These are phyloP conservation scores for Digitonthophagus gazella DNA, from an alignment of 2,888 invertebrate genomes.

Conservation along the genomic window DNA sequence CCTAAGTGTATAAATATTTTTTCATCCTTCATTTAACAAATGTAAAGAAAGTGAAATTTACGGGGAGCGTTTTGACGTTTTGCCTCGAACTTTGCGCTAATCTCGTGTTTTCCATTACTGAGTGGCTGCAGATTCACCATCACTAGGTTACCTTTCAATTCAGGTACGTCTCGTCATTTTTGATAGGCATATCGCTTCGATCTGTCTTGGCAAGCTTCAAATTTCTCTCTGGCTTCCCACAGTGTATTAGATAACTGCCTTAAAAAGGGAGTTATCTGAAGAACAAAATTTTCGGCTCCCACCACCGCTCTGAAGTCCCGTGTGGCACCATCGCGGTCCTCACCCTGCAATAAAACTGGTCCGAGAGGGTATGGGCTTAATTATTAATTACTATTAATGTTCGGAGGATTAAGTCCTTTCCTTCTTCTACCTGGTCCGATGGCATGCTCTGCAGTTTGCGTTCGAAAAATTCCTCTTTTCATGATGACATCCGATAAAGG, in stretches of 20 bases:
- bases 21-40: too few species aligned
- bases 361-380: too few species aligned
- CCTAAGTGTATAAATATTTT: too few species aligned
- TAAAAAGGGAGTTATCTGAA: conserved; percentile 23
- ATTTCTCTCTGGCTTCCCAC: conserved; percentile 4
- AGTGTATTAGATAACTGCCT: neutral
- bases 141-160: conserved; percentile 5
- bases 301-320: conserved; percentile 22
- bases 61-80: too few species aligned
- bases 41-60: too few species aligned
- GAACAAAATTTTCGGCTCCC: conserved; percentile 24
- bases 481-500: too few species aligned
- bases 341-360: too few species aligned
- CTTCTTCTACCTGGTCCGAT: too few species aligned
- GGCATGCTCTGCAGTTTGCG: too few species aligned
- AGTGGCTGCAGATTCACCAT: conserved; percentile 11
- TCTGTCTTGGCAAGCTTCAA: conserved; percentile 16
- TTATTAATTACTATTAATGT: too few species aligned
- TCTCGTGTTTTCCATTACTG: neutral
- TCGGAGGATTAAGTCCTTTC: too few species aligned
- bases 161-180: neutral
- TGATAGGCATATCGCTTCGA: conserved; percentile 15
- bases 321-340: conserved; percentile 26
- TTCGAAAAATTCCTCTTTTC: too few species aligned
- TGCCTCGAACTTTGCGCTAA: conserved; percentile 11